Conservation (phyloP, 2,888 invertebrate genomes). For the Ichneumoninae sp. region DNA sequence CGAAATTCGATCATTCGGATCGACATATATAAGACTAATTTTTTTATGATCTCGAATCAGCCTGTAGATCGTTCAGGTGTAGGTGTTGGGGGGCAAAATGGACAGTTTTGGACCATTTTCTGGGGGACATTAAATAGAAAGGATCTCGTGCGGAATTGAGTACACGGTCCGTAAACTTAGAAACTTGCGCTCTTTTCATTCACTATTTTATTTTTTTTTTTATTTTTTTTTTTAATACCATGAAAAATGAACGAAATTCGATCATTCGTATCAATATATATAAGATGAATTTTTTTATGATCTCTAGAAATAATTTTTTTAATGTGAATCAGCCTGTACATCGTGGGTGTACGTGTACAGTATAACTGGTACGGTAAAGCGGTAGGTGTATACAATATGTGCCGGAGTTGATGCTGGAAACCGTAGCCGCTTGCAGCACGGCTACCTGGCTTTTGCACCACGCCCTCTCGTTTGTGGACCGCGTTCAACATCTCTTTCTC, state of each 20-base stretch:
- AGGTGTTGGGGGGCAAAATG: too few relatives aligned
- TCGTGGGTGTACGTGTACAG: conserved; percentile 16
- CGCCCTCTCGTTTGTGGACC: conserved; percentile 66
- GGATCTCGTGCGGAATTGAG: background rate
- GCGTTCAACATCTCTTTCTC: conserved; percentile 50
- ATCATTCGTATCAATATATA: too few relatives aligned
- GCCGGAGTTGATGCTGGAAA: conserved; percentile 58
- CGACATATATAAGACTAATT: background rate
- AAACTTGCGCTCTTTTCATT: too few relatives aligned
- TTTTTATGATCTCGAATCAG: background rate
- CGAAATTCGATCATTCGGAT: background rate
- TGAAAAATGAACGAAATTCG: too few relatives aligned
- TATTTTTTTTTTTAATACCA: too few relatives aligned
- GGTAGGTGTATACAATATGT: conserved; percentile 59
- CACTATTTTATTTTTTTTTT: too few relatives aligned
- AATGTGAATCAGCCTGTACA: conserved; percentile 51
- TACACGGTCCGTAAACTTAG: too few relatives aligned
- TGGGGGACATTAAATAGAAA: too few relatives aligned
- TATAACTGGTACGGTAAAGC: conserved; percentile 40
- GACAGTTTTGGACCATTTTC: too few relatives aligned
- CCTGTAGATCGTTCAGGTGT: background rate
- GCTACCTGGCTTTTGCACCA: conserved; percentile 68
- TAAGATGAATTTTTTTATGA: background rate
- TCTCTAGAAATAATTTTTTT: background rate
- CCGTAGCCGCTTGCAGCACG: conserved; percentile 43